These are phyloP conservation scores for Aphaenogaster rudis DNA, from an alignment of 1,140 invertebrate genomes.

Conservation along the genomic window DNA sequence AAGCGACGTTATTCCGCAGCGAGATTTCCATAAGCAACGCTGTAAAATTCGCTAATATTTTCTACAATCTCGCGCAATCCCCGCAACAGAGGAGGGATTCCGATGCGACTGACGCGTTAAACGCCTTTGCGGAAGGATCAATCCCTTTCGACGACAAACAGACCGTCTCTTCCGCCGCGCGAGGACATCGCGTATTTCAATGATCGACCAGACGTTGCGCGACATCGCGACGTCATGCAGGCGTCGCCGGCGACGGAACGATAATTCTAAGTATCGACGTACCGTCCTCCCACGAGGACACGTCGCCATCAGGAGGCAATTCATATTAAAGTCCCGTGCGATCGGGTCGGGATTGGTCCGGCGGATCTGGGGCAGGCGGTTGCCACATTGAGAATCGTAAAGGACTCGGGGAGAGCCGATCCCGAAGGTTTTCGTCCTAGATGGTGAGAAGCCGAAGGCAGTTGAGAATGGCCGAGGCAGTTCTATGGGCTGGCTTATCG, in stretches of 20 bases:
- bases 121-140: slow-evolving; percentile 28
- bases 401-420: slow-evolving; percentile 72
- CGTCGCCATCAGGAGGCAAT: slow-evolving; percentile 77
- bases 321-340: slow-evolving; percentile 81
- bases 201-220: slow-evolving; percentile 34
- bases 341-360: slow-evolving; percentile 77
- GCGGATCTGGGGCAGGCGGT: slow-evolving; percentile 77
- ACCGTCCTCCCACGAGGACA: slow-evolving; percentile 70
- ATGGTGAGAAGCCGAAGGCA: slow-evolving; percentile 71
- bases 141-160: slow-evolving; percentile 16
- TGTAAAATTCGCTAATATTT: slow-evolving; percentile 26
- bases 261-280: slow-evolving; percentile 79
- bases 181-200: slow-evolving; percentile 57
- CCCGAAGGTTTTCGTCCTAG: slow-evolving; percentile 71
- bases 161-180: neutral
- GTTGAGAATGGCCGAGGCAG: slow-evolving; percentile 77
- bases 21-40: slow-evolving; percentile 50
- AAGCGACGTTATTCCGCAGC: slow-evolving; percentile 36
- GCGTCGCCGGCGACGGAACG: slow-evolving; percentile 66
- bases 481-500: slow-evolving; percentile 82
- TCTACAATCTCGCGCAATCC: slow-evolving; percentile 32
- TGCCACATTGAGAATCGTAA: slow-evolving; percentile 78
- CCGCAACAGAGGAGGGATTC: neutral
- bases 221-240: slow-evolving; percentile 52
- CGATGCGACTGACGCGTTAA: neutral